These are phyloP conservation scores for Oeneis ivallda DNA, from an alignment of 2,888 invertebrate species.

Conservation along the genomic window DNA sequence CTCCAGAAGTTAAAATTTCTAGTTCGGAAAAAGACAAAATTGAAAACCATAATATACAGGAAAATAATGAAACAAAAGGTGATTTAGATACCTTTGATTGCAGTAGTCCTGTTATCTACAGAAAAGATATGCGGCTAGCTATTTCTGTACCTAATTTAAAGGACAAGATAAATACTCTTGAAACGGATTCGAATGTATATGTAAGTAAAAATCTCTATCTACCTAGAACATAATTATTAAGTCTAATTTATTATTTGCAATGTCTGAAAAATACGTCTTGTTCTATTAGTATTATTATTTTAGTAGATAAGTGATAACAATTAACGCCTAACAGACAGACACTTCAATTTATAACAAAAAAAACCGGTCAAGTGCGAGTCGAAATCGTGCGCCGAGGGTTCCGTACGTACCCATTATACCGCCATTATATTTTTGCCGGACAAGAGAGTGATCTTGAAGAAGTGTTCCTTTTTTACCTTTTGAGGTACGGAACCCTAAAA, in stretches of 20 bases:
- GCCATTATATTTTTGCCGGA: too few species aligned
- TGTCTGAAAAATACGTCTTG: background rate
- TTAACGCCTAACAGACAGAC: too few species aligned
- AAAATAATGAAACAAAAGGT: background rate
- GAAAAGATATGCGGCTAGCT: slow-evolving; percentile 77
- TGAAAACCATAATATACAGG: background rate
- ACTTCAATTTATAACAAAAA: too few species aligned
- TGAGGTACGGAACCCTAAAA: too few species aligned
- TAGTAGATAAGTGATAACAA: too few species aligned
- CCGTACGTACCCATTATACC: too few species aligned
- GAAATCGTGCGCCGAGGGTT: too few species aligned
- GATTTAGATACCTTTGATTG: slow-evolving; percentile 22
- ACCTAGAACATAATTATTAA: background rate
- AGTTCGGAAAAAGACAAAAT: slow-evolving; percentile 38
- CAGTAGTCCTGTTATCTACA: slow-evolving; percentile 50
- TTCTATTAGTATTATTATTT: too few species aligned
- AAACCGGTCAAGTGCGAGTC: too few species aligned
- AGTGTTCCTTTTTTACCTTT: too few species aligned
- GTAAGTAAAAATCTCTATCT: slow-evolving; percentile 19
- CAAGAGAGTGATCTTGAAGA: too few species aligned
- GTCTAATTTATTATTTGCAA: background rate
- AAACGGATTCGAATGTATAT: background rate
- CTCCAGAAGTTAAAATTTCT: slow-evolving; percentile 65
- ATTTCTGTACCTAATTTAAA: slow-evolving; percentile 82
- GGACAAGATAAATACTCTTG: background rate